Evolutionary conservation across 1,140 invertebrate genomes (phyloP).

Genomic region (Pogonus chalceus): DNA sequence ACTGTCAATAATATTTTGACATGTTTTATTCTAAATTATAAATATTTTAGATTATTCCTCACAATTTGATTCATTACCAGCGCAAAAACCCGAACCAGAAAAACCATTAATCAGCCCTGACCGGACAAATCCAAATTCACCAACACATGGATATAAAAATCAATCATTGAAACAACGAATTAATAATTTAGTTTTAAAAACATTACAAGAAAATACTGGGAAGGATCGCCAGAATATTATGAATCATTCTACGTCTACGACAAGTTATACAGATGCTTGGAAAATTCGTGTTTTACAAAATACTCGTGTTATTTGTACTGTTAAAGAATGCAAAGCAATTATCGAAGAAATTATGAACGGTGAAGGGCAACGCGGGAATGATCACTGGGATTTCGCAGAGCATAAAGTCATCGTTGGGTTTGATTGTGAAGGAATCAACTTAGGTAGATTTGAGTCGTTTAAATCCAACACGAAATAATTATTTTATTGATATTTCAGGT

Average conservation of each 20-base stretch:
- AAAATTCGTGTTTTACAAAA: slow-evolving; percentile 70
- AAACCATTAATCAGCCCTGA: neutral
- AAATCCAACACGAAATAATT: neutral
- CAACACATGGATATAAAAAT: slow-evolving; percentile 35
- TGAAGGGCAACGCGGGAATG: neutral
- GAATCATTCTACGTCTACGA: slow-evolving; percentile 29
- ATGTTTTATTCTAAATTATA: no score
- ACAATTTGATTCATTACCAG: neutral
- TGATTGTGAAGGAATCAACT: slow-evolving; percentile 86
- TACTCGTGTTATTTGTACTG: slow-evolving; percentile 64
- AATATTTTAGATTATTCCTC: neutral
- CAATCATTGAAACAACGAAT: slow-evolving; percentile 78
- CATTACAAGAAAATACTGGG: slow-evolving; percentile 80
- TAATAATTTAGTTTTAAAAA: slow-evolving; percentile 78
- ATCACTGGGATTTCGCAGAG: slow-evolving; percentile 28
- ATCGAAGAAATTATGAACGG: slow-evolving; percentile 59
- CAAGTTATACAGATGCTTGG: slow-evolving; percentile 58
- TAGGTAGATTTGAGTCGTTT: slow-evolving; percentile 28
- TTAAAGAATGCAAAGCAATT: slow-evolving; percentile 64
- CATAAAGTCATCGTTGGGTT: slow-evolving; percentile 59
- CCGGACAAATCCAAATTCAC: slow-evolving; percentile 33
- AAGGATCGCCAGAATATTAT: slow-evolving; percentile 55
- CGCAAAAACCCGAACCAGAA: neutral
- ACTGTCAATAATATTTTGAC: no score
- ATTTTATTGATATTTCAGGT: slow-evolving; percentile 34